Base-by-base conservation (phyloP, 2,888 invertebrate genomes). In the Cataglyphis livida region DNA sequence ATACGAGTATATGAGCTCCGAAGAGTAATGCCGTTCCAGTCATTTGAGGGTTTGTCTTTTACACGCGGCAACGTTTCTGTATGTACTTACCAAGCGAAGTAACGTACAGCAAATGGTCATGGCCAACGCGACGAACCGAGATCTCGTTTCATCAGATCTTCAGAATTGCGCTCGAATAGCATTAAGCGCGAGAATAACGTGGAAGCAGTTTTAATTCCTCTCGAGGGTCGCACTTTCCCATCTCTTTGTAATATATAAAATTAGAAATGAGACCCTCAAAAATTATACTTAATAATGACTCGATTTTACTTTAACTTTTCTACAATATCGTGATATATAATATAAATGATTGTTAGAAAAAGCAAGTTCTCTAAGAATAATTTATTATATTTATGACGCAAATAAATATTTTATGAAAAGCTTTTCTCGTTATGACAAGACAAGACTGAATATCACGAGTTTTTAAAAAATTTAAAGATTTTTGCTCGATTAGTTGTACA, bases 121-220 rank as follows among this genome's bases (percentile, higher is more conserved):
- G 81, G 48, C 79, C 83, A 83, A 71, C 83, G 84, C 81, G 83
- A 88, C 82, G 89, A 86, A 85, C 65, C 83, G 83, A 84, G 85
- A 89, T 89, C 85, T 89, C 85, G 82, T 89, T 89, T 87, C 87
- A 82, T 81, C 82, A 76, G 85, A 84, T 87, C 87, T 78, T 83
- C 70, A 85, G 84, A 88, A 89, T 88, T 81, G 84, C 81, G 57
- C 84, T 87, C 83, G 84, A 87, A 83, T 75, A 73, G 82, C 79
- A 87, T 86, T 89, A 79, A 89, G 81, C 84, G 74, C 85, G 81
- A 85, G 85, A 84, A 85, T 85, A 82, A 87, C 81, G 84, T 86
- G 81, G 82, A 88, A 88, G 70, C 73, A 28, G 71, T 61, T 83
- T 81, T 83, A 88, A 88, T 84, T 78, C 62, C 59, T 41, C 73